Evolutionary conservation across 2,113 vertebrate species (phyloP).

Genomic region (Stictonetta naevosa): DNA sequence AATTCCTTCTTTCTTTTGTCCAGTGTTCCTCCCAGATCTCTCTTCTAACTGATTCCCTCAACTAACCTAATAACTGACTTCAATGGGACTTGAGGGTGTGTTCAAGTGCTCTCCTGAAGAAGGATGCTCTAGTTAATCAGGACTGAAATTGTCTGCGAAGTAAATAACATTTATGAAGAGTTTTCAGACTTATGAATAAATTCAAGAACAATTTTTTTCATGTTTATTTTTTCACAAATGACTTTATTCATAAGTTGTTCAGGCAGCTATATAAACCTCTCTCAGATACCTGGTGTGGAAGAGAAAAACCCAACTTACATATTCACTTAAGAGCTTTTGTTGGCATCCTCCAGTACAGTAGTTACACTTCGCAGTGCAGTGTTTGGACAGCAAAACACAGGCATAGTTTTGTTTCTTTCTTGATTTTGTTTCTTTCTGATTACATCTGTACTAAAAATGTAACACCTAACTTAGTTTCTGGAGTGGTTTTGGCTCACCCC

Average conservation of each 20-base stretch:
- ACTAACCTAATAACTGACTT: constrained; percentile 24
- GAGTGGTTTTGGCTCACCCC: background rate
- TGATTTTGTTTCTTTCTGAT: background rate
- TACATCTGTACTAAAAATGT: background rate
- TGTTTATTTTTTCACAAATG: constrained; percentile 1
- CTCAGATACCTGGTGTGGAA: background rate
- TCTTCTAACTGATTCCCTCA: background rate
- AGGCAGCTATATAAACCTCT: background rate
- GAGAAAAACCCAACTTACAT: background rate
- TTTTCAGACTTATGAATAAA: constrained; percentile 13
- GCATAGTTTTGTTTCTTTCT: background rate
- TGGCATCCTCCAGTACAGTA: background rate
- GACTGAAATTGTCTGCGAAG: background rate
- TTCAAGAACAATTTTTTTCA: background rate
- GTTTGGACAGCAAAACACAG: background rate
- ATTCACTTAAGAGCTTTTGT: background rate
- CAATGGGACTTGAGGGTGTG: background rate
- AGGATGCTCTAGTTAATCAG: constrained; percentile 43
- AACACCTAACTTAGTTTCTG: background rate
- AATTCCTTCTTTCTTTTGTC: background rate
- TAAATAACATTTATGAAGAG: constrained; percentile 38
- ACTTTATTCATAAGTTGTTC: background rate
- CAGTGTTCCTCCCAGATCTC: background rate
- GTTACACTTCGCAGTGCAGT: background rate
- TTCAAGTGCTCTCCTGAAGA: constrained; percentile 35